Conservation (phyloP, 2,797 vertebrate species). For the Tympanoctomys barrerae region DNA sequence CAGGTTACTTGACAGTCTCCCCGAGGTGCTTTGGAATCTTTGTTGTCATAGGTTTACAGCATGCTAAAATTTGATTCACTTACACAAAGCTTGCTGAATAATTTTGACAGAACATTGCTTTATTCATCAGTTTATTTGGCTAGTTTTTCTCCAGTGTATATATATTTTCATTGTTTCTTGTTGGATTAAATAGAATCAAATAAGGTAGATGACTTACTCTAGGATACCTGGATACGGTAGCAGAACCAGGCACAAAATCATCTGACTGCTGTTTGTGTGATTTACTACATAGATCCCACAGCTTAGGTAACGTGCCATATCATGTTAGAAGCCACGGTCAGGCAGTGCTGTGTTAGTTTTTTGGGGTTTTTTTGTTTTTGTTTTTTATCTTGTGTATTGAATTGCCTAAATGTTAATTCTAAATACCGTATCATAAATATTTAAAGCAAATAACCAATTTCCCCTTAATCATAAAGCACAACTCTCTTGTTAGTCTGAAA, state of each 20-base stretch:
- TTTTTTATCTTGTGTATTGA: constrained; percentile 55
- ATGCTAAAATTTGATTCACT: constrained; percentile 23
- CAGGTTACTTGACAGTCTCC: background rate
- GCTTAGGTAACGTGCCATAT: background rate
- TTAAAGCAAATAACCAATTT: constrained; percentile 78
- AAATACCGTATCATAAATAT: constrained; percentile 79
- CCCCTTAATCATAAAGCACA: constrained; percentile 74
- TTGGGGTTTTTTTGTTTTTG: background rate
- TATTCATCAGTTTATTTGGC: constrained; percentile 41
- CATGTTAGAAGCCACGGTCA: constrained; percentile 64
- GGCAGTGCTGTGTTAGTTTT: background rate
- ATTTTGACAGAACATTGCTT: constrained; percentile 33
- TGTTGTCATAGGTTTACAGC: background rate
- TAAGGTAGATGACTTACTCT: constrained; percentile 46
- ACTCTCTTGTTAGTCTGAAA: constrained; percentile 80
- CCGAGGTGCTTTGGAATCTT: background rate
- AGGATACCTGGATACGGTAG: constrained; percentile 31
- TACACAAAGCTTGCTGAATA: constrained; percentile 30
- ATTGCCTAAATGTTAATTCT: constrained; percentile 72
- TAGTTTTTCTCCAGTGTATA: constrained; percentile 33
- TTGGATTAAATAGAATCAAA: constrained; percentile 11
- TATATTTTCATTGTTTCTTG: constrained; percentile 42
- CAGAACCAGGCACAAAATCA: constrained; percentile 40
- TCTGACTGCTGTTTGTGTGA: constrained; percentile 23
- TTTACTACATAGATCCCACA: constrained; percentile 17